Evolutionary conservation across 2,888 invertebrate genomes (phyloP).

Genomic region (Nomada goodeniana): DNA sequence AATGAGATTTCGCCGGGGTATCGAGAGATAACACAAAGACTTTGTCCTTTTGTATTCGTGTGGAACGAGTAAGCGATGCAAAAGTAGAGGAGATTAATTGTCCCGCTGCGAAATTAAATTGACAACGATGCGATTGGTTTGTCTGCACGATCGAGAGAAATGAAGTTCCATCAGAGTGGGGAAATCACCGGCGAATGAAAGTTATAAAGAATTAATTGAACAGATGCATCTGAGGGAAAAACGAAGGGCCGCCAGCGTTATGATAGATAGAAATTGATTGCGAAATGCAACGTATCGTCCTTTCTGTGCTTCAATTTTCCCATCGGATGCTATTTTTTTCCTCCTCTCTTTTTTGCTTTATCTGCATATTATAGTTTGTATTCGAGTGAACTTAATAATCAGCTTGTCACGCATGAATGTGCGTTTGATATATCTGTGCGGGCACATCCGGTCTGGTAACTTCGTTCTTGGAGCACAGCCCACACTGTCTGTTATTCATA

Average conservation of each 20-base stretch:
- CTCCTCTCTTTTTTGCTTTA: not conserved
- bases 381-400: conserved; percentile 31
- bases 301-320: not conserved
- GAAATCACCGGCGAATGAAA: not conserved
- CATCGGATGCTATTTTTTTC: not conserved
- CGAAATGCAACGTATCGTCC: too few species aligned
- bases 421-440: conserved; percentile 44
- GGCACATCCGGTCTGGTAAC: conserved; percentile 57
- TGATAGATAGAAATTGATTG: not conserved
- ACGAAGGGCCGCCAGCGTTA: not conserved
- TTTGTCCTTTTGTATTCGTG: not conserved
- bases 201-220: not conserved
- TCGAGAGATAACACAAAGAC: conserved; percentile 1
- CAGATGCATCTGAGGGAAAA: not conserved
- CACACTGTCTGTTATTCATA: conserved; percentile 68
- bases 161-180: not conserved
- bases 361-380: not conserved
- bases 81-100: not conserved
- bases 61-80: not conserved
- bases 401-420: conserved; percentile 28
- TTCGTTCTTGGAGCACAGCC: conserved; percentile 66
- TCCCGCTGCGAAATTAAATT: not conserved
- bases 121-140: not conserved
- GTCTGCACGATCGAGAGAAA: not conserved
- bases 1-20: not conserved